Base-by-base conservation (phyloP, 2,797 vertebrate genomes). In the Molossus alvarezi region DNA sequence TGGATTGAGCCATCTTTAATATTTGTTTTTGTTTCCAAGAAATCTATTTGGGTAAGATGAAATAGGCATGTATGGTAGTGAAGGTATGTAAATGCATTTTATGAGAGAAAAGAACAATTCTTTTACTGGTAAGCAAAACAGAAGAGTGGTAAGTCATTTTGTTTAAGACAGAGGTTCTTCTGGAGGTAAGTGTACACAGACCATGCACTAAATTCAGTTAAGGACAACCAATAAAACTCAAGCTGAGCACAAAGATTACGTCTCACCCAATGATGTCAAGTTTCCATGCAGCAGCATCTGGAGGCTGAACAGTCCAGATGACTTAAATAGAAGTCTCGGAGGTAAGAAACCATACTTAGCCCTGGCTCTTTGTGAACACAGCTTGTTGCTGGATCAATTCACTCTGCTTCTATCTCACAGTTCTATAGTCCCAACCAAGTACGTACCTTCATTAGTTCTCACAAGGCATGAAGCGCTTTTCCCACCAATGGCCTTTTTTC, bases 231-330 rank as follows among this genome's bases (percentile, higher is more conserved):
- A n/a, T 64, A 80, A 67, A 69, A 89, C 92, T 29, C 53, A 85
- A 94, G 80, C 53, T 62, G 72, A 6, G 7, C 45, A n/a, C 18
- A 64, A 55, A 75, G 71, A 91, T 55, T 13, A 72, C 60, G 51
- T 91, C 90, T 88, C 12, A 73, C 58, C 75, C 14, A 10, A 12
- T 25, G 58, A 89, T 41, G 84, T 21, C 20, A 93, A 89, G 37
- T 79, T 97, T 95, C 89, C 91, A 69, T 23, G 29, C 57, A 33
- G 90, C 37, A 94, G 71, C 83, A 95, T 94, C 91, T 96, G 93
- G 89, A 89, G 58, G 11, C 29, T 4, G 41, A 58, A 33, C 11
- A 79, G 71, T 71, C 71, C 64, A 41, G 60, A 64, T 33, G 65
- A 69, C 51, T 77, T 82, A 58, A 81, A 29, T 1, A 90, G 67